Evolutionary conservation across 1,140 invertebrate species (phyloP).

Genomic region (Rhopalosiphum padi): DNA sequence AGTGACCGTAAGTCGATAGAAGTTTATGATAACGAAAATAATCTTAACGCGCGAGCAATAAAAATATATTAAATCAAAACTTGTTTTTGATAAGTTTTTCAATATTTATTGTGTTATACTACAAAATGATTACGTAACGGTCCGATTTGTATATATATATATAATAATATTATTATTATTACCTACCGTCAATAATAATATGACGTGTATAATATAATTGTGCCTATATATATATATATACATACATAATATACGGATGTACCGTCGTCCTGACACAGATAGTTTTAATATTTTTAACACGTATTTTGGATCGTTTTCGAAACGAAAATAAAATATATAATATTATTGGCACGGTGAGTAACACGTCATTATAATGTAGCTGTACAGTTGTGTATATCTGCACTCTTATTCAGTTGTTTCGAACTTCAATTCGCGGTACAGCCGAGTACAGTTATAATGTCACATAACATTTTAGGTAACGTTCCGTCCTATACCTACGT

Average conservation of each 20-base stretch:
- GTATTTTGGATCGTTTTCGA: not conserved
- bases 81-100: not conserved
- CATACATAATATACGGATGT: not conserved
- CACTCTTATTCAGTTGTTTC: not conserved
- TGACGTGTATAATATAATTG: not conserved
- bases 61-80: not conserved
- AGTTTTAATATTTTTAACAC: not conserved
- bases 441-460: not conserved
- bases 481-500: not conserved
- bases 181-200: not conserved
- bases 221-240: not conserved
- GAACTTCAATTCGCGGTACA: not conserved
- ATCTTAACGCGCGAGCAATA: not conserved
- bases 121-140: not conserved
- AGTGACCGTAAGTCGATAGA: not conserved
- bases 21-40: conserved; percentile 10
- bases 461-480: not conserved
- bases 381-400: not conserved
- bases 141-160: not conserved
- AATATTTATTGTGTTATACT: not conserved
- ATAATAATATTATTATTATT: not conserved
- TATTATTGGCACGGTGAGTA: not conserved
- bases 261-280: not conserved
- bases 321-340: not conserved
- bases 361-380: not conserved